Evolutionary conservation across 2,113 vertebrate species (phyloP), one percentile per base, ranked within the genome.

Genomic region (Brachionichthys hirsutus): DNA sequence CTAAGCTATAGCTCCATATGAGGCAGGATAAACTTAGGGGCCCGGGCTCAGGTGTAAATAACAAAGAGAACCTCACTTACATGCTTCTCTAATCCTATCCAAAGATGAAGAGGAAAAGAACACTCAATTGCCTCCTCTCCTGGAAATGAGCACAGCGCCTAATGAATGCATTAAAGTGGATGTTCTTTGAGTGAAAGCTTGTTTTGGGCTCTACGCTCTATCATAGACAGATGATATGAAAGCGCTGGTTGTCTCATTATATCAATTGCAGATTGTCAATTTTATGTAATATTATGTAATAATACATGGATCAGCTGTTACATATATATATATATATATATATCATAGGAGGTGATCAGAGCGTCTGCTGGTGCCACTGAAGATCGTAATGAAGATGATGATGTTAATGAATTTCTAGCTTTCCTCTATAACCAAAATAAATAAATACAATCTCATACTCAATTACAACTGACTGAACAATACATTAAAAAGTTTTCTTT

Each of bases 1-100:
- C 77, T 86, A 84, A 91, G 91, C 85, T 90, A n/a, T n/a, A 88
- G 87, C 91, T 90, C 92, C 85, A 81, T 92, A 91, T 92, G 90
- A 93, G 71, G 85, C 85, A 84, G 80, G 85, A 88, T 89, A 85
- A 89, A 90, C 82, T 91, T 90, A 90, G 88, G 83, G 87, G 87
- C 87, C 86, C 73, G 56, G 88, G 82, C 76, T 68, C 50, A 49
- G 77, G 80, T 86, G 88, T 87, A 88, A 87, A 88, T 89, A 84
- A 91, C 89, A 92, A 91, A 87, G 83, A 82, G 57, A 80, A 73
- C 85, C 68, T 89, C 86, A 89, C 85, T 90, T 88, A 88, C 86
- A 89, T 88, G 89, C 84, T 87, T 83, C 78, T 86, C 85, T 89
- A 92, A 90, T 89, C 89, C 88, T 67, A 87, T 90, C 69, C 67